These are phyloP conservation scores for Leptosomus discolor DNA, from an alignment of 2,113 vertebrate species.

Conservation along the genomic window DNA sequence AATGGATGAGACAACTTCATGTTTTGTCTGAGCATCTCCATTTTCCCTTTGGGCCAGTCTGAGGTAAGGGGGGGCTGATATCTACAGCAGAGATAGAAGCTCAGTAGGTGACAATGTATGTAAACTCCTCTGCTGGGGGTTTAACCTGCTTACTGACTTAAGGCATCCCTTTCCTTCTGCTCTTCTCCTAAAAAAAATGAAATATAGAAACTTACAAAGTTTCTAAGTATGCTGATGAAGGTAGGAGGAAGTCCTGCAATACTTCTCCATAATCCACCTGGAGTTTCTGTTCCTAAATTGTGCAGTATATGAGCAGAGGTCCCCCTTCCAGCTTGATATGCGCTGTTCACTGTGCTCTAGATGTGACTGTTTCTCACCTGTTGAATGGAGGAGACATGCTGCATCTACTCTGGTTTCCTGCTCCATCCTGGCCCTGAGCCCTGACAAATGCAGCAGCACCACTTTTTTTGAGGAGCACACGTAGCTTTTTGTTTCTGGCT, in stretches of 20 bases:
- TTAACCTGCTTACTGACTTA: not conserved
- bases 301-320: not conserved
- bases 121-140: not conserved
- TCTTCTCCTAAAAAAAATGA: not conserved
- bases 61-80: not conserved
- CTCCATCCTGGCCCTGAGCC: not conserved
- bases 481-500: accelerated
- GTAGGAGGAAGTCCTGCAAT: not conserved
- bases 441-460: not conserved
- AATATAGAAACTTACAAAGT: not conserved
- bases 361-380: not conserved
- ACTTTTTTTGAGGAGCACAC: not conserved
- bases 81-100: not conserved
- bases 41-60: not conserved
- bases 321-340: not conserved
- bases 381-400: not conserved
- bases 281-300: not conserved
- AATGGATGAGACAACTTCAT: not conserved
- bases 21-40: not conserved
- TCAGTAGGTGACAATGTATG: not conserved
- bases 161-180: not conserved
- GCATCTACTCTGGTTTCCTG: not conserved
- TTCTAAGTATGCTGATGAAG: not conserved
- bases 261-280: not conserved
- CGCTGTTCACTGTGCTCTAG: not conserved